Percentiles rank a stretch among this genome's conserved stretches.
Conservation (phyloP, 2,888 invertebrate species). For the Choreutis nemorana region DNA sequence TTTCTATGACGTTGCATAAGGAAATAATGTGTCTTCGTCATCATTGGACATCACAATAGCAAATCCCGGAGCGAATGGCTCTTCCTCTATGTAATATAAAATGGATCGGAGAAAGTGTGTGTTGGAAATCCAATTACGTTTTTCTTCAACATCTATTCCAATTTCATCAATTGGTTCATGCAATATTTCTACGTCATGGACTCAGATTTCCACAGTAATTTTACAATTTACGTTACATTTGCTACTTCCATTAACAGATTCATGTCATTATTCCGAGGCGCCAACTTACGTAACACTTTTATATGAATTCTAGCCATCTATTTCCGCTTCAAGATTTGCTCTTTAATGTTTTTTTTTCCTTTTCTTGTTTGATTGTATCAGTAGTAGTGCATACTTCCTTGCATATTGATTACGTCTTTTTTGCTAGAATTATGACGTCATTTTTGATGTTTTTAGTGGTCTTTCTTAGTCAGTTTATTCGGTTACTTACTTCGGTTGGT, state of each 20-base stretch:
- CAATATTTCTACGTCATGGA: conserved; percentile 18
- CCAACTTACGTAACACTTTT: conserved; percentile 12
- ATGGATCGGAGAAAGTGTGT: conserved; percentile 33
- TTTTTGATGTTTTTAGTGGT: no score
- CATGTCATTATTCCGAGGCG: conserved; percentile 10
- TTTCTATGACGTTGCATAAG: no score
- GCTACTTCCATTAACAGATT: conserved; percentile 15
- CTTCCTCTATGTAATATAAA: no score
- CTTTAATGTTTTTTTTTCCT: conserved; percentile 4
- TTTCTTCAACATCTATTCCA: conserved; percentile 21
- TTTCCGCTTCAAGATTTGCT: conserved; percentile 8
- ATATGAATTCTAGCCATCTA: conserved; percentile 10
- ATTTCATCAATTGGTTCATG: conserved; percentile 21
- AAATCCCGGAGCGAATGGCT: no score
- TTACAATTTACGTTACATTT: conserved; percentile 15
- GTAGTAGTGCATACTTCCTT: conserved; percentile 9
- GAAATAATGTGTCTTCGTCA: no score
- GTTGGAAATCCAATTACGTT: conserved; percentile 30
- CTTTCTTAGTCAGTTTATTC: no score
- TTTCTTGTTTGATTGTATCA: conserved; percentile 6
- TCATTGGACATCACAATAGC: no score
- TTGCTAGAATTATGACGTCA: no score
- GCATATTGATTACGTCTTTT: no score
- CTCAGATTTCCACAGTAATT: conserved; percentile 15
- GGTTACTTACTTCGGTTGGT: no score